Conservation (phyloP, 1,140 invertebrate species). For the Trichonephila clavata region DNA sequence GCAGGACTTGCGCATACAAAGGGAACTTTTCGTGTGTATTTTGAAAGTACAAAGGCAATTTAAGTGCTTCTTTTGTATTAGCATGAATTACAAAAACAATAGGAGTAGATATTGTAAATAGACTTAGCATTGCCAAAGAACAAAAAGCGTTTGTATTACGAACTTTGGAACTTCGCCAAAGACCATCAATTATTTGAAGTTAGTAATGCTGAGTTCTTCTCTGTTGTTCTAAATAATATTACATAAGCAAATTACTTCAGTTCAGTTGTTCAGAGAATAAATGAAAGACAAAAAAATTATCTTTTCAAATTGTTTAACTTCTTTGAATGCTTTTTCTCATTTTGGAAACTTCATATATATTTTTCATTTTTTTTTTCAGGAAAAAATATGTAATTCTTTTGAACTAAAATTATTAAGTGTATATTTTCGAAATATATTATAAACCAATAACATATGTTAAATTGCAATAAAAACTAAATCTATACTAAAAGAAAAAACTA, state of each 20-base stretch:
- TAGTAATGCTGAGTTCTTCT: not conserved
- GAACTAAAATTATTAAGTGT: not conserved
- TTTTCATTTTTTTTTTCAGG: not conserved
- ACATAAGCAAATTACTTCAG: not conserved
- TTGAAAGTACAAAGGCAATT: constrained; percentile 24
- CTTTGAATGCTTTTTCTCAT: not conserved
- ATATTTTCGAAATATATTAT: too few species aligned
- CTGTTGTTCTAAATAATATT: not conserved
- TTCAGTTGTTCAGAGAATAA: not conserved
- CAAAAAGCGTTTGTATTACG: constrained; percentile 11
- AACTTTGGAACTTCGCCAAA: not conserved
- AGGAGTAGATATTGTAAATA: constrained; percentile 9
- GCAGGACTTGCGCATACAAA: constrained; percentile 17
- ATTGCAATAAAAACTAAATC: too few species aligned
- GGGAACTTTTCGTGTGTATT: not conserved
- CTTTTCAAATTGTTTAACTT: not conserved
- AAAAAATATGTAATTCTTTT: not conserved
- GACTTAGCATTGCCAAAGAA: not conserved
- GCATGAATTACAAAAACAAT: constrained; percentile 52
- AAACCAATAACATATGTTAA: too few species aligned
- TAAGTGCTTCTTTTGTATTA: constrained; percentile 61
- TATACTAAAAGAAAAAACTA: too few species aligned
- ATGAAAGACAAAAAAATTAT: not conserved
- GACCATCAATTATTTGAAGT: not conserved
- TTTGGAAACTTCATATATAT: not conserved